Evolutionary conservation across 2,797 vertebrate genomes (phyloP).

Genomic region (Nasua narica): DNA sequence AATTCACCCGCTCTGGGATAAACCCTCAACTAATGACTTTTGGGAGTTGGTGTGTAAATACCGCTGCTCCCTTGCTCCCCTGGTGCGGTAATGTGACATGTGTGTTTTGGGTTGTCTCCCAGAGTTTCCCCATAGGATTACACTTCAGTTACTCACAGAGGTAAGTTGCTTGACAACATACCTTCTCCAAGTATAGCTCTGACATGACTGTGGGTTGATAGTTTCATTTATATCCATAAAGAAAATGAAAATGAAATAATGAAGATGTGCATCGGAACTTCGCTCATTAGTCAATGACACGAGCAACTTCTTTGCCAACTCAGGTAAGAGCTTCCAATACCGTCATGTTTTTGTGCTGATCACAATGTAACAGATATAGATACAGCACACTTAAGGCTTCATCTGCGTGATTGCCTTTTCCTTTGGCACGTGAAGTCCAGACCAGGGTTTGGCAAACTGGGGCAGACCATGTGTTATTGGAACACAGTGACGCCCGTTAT

Average conservation of each 20-base stretch:
- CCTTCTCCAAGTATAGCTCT: neutral
- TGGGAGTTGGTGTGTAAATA: neutral
- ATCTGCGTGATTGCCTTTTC: neutral
- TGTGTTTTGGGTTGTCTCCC: neutral
- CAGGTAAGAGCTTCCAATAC: neutral
- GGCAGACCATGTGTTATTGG: neutral
- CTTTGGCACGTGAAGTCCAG: neutral
- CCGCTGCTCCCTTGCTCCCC: neutral
- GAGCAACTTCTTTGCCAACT: neutral
- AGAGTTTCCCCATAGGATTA: neutral
- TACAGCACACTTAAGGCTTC: neutral
- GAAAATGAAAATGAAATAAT: constrained; percentile 22
- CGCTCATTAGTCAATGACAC: neutral
- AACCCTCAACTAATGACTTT: neutral
- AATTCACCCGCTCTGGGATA: neutral
- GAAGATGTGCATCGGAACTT: neutral
- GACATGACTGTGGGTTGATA: neutral
- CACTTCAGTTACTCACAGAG: neutral
- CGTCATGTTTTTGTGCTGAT: neutral
- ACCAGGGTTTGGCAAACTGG: neutral
- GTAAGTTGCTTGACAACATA: neutral
- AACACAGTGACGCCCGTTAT: neutral
- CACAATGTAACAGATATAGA: neutral
- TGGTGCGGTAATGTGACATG: neutral
- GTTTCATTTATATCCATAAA: neutral